Evolutionary conservation across 1,140 invertebrate species (phyloP).

Genomic region (Procambarus clarkii): DNA sequence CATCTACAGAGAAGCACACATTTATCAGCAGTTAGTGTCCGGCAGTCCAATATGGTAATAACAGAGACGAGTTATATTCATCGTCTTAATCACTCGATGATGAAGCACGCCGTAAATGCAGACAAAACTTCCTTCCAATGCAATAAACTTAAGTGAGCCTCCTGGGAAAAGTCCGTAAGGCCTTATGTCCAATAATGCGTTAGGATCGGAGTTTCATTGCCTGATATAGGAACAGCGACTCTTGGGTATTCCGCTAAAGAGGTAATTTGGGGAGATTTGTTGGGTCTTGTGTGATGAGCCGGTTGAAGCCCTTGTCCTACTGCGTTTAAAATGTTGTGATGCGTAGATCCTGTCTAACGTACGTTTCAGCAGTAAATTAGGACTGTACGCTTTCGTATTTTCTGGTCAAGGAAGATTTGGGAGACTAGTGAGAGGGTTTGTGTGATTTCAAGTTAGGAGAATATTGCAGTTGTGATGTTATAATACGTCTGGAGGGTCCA

Average conservation of each 20-base stretch:
- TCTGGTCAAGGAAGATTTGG: neutral
- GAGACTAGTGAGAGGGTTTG: neutral
- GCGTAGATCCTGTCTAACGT: neutral
- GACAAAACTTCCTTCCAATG: conserved; percentile 11
- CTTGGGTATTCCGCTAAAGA: neutral
- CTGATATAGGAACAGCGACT: neutral
- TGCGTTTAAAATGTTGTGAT: neutral
- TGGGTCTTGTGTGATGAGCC: neutral
- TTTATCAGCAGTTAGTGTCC: neutral
- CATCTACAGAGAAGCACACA: no score
- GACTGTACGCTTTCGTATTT: neutral
- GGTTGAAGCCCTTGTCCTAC: neutral
- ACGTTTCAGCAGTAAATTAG: neutral
- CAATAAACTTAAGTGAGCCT: conserved; percentile 1
- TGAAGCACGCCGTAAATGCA: conserved; percentile 5
- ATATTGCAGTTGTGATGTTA: neutral
- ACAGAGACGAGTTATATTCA: neutral
- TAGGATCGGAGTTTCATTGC: conserved; percentile 7
- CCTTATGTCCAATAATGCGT: neutral
- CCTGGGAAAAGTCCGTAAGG: neutral
- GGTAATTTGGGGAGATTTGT: conserved; percentile 1
- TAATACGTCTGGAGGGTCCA: neutral
- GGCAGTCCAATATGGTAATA: neutral
- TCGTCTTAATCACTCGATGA: neutral
- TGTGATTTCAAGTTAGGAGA: neutral